Evolutionary conservation across 2,888 invertebrate species (phyloP).

Genomic region (Diloba caeruleocephala): DNA sequence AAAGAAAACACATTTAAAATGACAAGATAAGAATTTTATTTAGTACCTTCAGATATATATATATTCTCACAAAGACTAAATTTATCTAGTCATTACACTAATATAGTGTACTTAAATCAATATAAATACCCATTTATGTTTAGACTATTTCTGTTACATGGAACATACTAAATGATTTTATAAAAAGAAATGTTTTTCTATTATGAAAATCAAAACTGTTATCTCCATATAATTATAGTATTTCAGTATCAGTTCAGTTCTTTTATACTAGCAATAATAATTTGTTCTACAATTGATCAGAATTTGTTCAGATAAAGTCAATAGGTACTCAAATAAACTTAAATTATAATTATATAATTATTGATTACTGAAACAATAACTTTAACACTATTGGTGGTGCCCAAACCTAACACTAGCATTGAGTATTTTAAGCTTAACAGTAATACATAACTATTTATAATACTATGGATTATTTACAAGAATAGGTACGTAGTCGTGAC

Average conservation of each 20-base stretch:
- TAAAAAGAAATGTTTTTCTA: too few species aligned
- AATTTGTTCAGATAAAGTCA: conserved; percentile 25
- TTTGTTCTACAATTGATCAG: conserved; percentile 52
- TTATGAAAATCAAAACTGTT: conserved; percentile 6
- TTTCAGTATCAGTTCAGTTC: conserved; percentile 41
- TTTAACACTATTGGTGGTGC: conserved; percentile 71
- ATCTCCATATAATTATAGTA: conserved; percentile 10
- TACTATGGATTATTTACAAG: conserved; percentile 79
- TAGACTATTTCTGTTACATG: conserved; percentile 34
- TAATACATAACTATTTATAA: conserved; percentile 68
- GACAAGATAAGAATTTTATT: conserved; percentile 61
- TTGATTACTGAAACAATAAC: conserved; percentile 38
- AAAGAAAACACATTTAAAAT: conserved; percentile 23
- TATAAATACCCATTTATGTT: conserved; percentile 67
- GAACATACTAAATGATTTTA: conserved; percentile 20
- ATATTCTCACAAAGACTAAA: conserved; percentile 59
- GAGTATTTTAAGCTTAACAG: conserved; percentile 83
- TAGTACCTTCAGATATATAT: conserved; percentile 74
- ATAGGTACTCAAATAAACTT: conserved; percentile 42
- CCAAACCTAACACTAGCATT: conserved; percentile 69
- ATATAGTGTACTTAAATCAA: conserved; percentile 84
- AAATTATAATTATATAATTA: conserved; percentile 31
- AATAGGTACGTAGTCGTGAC: conserved; percentile 63
- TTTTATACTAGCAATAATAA: conserved; percentile 22
- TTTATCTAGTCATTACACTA: conserved; percentile 81